These are phyloP conservation scores for Sinella curviseta DNA, from an alignment of 1,140 invertebrate genomes.

Conservation along the genomic window DNA sequence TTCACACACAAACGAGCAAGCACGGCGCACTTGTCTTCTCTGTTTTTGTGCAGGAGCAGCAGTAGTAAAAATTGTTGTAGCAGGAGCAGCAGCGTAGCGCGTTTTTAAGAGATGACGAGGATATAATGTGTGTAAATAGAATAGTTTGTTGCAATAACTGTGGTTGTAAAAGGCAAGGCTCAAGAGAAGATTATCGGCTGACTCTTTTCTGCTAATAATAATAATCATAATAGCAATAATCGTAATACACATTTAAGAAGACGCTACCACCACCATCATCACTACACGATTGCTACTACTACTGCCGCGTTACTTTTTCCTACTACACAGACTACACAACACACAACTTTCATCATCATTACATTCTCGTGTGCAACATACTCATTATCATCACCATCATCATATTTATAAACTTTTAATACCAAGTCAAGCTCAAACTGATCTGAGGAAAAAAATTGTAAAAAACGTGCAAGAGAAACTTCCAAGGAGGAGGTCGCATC, in stretches of 20 bases:
- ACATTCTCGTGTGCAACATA: too few relatives aligned
- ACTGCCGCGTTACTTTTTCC: not conserved
- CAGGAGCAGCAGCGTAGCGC: not conserved
- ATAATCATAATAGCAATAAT: constrained; percentile 2
- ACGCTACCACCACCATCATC: not conserved
- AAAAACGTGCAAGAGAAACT: not conserved
- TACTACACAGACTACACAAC: too few relatives aligned
- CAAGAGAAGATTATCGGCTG: not conserved
- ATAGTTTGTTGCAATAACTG: not conserved
- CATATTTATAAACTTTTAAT: too few relatives aligned
- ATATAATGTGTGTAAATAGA: not conserved
- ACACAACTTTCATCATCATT: too few relatives aligned
- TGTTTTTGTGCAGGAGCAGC: not conserved
- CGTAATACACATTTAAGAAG: not conserved
- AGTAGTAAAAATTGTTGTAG: not conserved
- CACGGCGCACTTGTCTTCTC: constrained; percentile 15
- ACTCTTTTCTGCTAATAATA: constrained; percentile 8
- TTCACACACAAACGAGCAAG: not conserved
- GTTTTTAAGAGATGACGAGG: not conserved
- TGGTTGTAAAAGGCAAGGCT: not conserved
- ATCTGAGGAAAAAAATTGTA: not conserved
- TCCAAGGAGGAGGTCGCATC: not conserved
- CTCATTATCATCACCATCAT: too few relatives aligned
- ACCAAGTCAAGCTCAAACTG: too few relatives aligned
- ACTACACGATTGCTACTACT: not conserved